phyloP scores from a whole-genome alignment of 1,140 invertebrate genomes.

The Nephotettix cincticeps region DNA sequence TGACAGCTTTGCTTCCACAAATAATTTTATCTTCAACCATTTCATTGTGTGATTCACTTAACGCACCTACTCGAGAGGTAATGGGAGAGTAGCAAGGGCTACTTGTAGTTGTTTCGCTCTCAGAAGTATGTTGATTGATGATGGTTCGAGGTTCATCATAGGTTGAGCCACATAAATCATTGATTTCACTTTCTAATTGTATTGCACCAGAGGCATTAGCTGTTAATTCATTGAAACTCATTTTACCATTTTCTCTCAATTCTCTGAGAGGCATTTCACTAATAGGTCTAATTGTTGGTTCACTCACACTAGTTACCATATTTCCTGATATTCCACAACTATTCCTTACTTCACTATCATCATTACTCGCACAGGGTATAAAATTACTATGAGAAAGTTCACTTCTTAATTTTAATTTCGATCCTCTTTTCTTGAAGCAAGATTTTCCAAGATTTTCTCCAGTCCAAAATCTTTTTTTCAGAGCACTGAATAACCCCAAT shows the following conservation, averaged over 20 bases:
- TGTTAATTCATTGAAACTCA: too few relatives aligned
- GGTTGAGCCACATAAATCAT: too few relatives aligned
- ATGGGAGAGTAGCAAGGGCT: background rate
- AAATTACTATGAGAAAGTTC: background rate
- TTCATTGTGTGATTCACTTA: background rate
- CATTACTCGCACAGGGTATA: background rate
- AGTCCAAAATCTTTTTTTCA: slow-evolving; percentile 9
- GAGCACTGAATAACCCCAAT: background rate
- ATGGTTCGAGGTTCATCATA: too few relatives aligned
- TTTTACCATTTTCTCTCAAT: too few relatives aligned
- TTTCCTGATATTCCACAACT: too few relatives aligned
- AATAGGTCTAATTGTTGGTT: too few relatives aligned
- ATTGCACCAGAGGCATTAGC: too few relatives aligned
- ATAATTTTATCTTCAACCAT: too few relatives aligned
- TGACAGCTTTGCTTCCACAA: background rate
- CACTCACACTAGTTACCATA: too few relatives aligned
- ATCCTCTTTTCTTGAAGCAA: background rate
- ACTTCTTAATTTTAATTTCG: slow-evolving; percentile 2
- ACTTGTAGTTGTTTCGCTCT: background rate
- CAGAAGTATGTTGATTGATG: too few relatives aligned
- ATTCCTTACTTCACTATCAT: background rate
- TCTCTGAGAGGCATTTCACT: too few relatives aligned
- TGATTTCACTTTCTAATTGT: too few relatives aligned
- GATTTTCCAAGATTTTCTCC: background rate
- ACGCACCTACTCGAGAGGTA: background rate